A percentile compares a stretch with the other conserved stretches of the same genome.
These are phyloP conservation scores for Chorisops tibialis DNA, from an alignment of 2,888 invertebrate species.

Conservation along the genomic window DNA sequence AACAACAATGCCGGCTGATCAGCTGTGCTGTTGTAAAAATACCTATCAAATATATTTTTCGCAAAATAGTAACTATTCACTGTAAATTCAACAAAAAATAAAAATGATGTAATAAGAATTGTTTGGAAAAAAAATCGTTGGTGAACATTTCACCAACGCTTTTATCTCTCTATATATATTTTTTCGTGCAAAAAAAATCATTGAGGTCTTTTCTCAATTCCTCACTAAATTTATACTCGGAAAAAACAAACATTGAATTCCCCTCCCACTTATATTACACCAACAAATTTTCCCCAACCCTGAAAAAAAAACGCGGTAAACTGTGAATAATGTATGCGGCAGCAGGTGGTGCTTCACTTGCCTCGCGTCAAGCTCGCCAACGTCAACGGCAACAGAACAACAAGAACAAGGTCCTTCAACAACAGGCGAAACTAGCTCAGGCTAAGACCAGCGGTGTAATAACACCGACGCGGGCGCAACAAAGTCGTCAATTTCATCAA, in stretches of 20 bases:
- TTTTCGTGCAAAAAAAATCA: no score
- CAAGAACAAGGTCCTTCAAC: constrained; percentile 52
- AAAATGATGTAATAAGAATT: no score
- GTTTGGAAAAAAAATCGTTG: no score
- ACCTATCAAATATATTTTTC: no score
- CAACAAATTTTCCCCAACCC: background rate
- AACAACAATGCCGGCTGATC: no score
- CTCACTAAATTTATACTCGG: no score
- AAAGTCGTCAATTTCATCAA: constrained; percentile 58
- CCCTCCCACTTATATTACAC: background rate
- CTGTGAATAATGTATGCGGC: constrained; percentile 72
- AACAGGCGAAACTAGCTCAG: constrained; percentile 55
- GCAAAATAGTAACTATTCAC: no score
- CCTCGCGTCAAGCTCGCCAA: constrained; percentile 75
- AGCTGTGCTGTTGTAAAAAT: no score
- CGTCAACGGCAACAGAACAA: constrained; percentile 56
- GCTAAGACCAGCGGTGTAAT: constrained; percentile 44
- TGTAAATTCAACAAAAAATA: no score
- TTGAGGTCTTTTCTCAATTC: no score
- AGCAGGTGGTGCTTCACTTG: constrained; percentile 83
- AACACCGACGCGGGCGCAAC: constrained; percentile 44
- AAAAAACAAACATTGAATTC: background rate
- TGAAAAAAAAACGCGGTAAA: background rate
- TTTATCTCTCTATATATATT: no score
- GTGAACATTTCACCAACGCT: no score